Evolutionary conservation across 2,113 vertebrate genomes (phyloP), one percentile per base, ranked within the genome.

Genomic region (Chaenocephalus aceratus): DNA sequence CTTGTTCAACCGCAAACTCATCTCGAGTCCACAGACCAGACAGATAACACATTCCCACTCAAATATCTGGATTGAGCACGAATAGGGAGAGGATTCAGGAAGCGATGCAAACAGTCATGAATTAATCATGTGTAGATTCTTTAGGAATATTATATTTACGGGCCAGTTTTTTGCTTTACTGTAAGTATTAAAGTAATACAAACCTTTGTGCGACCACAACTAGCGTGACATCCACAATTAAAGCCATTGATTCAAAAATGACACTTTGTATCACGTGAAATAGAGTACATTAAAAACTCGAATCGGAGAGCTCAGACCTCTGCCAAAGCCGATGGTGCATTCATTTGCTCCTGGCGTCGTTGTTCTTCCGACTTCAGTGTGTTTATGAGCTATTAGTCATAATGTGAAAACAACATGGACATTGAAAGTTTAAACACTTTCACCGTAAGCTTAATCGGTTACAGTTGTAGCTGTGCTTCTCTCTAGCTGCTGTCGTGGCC

Each of bases 71-170:
- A 61, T n/a, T 44, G 14, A 49, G 34, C 13, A 62, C 48, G 18
- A 56, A 9, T 23, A 13, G 8, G 23, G 16, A 36, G 63, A 18
- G 16, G 18, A 65, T 52, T 48, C 36, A 60, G 13, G 61, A 13
- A 76, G 3, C 44, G 11, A 60, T 10, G 30, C 44, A 64, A 69
- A 61, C 66, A 48, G 13, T 34, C 51, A 56, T 70, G 46, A 83
- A 86, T 66, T 44, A 70, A 82, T 75, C 48, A 74, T 77, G 3
- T 18, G n/a, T 66, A 60, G 34, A 61, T 64, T 66, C 6, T 23
- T 10, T 5, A 60, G 34, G 51, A 83, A 77, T 65, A 80, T 51
- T 52, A 44, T 52, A 51, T 36, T 30, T 30, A 61, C 18, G 10
- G 30, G 9, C 13, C n/a, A 52, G 44, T 74, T 53, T 14, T 49